Evolutionary conservation across 2,888 invertebrate species (phyloP).

Genomic region (Meiosimyza decipiens): DNA sequence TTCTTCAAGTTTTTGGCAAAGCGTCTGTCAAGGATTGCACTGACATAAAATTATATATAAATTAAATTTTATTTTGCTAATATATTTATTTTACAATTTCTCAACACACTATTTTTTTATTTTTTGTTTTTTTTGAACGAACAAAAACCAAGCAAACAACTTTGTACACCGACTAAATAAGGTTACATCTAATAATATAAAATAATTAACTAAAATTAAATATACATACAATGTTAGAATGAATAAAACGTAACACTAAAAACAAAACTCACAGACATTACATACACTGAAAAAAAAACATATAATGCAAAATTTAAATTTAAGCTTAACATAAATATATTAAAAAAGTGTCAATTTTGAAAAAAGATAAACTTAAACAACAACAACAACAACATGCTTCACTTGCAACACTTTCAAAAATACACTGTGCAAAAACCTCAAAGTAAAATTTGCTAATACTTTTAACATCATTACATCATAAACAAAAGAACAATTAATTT

Average conservation of each 20-base stretch:
- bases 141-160: slow-evolving; percentile 57
- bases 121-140: slow-evolving; percentile 46
- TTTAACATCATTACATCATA: slow-evolving; percentile 32
- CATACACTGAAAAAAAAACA: slow-evolving; percentile 28
- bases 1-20: no score
- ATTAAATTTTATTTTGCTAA: slow-evolving; percentile 31
- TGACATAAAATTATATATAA: no score
- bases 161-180: slow-evolving; percentile 62
- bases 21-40: no score
- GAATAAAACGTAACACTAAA: slow-evolving; percentile 20
- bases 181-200: slow-evolving; percentile 47
- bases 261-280: slow-evolving; percentile 26
- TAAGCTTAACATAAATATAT: slow-evolving; percentile 38
- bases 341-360: slow-evolving; percentile 47
- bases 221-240: slow-evolving; percentile 42
- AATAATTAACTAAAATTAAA: slow-evolving; percentile 44
- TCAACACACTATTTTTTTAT: slow-evolving; percentile 47
- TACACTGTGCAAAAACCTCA: slow-evolving; percentile 33
- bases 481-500: slow-evolving; percentile 24
- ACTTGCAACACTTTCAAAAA: slow-evolving; percentile 4
- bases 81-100: slow-evolving; percentile 47
- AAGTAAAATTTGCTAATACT: background rate
- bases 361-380: slow-evolving; percentile 34
- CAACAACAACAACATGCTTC: slow-evolving; percentile 33
- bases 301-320: slow-evolving; percentile 30